Percentiles rank a stretch among this genome's conserved stretches.
Evolutionary conservation across 2,888 invertebrate species (phyloP).

Genomic region (Operophtera brumata): DNA sequence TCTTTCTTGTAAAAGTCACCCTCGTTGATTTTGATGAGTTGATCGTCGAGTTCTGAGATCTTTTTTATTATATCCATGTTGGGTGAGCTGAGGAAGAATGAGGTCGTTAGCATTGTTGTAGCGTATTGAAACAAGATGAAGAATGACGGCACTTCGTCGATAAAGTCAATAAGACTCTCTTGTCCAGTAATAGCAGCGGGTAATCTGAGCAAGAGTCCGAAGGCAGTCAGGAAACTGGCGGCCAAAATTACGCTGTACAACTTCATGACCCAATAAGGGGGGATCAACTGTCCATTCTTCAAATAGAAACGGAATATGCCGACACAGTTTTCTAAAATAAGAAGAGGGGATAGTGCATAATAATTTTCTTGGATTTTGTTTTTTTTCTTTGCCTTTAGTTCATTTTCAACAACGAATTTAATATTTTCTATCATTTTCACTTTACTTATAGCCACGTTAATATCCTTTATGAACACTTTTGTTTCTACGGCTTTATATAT

Average conservation of each 20-base stretch:
- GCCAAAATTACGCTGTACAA: slow-evolving; percentile 33
- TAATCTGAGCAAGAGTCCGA: background rate
- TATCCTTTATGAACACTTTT: background rate
- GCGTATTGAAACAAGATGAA: slow-evolving; percentile 28
- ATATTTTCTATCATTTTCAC: background rate
- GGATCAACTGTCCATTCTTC: slow-evolving; percentile 34
- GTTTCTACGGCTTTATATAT: background rate
- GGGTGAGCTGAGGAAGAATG: slow-evolving; percentile 14
- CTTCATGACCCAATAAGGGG: slow-evolving; percentile 43
- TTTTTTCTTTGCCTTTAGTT: background rate
- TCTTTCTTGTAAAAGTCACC: slow-evolving; percentile 27
- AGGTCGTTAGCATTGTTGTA: slow-evolving; percentile 17
- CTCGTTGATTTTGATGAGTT: slow-evolving; percentile 5
- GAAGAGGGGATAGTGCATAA: slow-evolving; percentile 2
- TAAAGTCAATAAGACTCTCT: slow-evolving; percentile 7
- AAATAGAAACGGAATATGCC: slow-evolving; percentile 51
- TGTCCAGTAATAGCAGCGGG: background rate
- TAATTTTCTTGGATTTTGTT: slow-evolving; percentile 1
- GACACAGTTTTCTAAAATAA: slow-evolving; percentile 7
- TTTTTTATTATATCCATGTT: slow-evolving; percentile 15
- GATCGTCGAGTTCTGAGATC: slow-evolving; percentile 15
- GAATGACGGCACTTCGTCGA: slow-evolving; percentile 31
- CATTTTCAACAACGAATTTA: background rate
- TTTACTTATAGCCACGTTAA: background rate
- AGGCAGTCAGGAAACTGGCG: background rate